Percentiles rank a stretch among this genome's conserved stretches.
Conservation (phyloP, 2,888 invertebrate species). For the Phragmatobia fuliginosa region DNA sequence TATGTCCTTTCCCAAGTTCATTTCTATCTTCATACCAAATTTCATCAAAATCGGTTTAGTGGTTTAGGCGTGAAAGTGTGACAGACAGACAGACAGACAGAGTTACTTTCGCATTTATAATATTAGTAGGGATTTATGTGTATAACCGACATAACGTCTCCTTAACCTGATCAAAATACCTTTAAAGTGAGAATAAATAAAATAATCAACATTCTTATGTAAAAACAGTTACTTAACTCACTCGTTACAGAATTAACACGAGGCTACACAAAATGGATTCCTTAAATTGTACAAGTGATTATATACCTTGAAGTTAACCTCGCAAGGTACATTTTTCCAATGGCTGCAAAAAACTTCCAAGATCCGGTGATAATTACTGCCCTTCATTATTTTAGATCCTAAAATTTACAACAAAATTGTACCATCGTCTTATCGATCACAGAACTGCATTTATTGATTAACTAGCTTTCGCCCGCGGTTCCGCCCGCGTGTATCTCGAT, state of each 20-base stretch:
- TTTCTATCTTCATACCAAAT: too few relatives aligned
- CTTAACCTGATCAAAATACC: conserved; percentile 22
- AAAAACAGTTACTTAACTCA: conserved; percentile 29
- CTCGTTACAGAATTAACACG: conserved; percentile 40
- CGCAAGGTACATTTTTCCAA: conserved; percentile 10
- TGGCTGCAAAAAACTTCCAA: conserved; percentile 5
- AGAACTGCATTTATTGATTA: neutral
- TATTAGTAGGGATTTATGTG: neutral
- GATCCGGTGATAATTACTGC: neutral
- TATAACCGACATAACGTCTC: conserved; percentile 5
- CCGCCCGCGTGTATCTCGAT: too few relatives aligned
- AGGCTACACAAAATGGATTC: conserved; percentile 39
- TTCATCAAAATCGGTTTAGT: too few relatives aligned
- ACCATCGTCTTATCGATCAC: neutral
- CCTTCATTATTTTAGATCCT: neutral
- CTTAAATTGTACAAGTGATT: conserved; percentile 31
- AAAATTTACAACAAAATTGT: neutral
- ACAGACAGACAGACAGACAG: too few relatives aligned
- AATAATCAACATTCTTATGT: conserved; percentile 38
- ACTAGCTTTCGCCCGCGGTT: too few relatives aligned
- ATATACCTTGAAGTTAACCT: conserved; percentile 23
- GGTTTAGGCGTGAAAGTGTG: too few relatives aligned
- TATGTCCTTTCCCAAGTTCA: too few relatives aligned
- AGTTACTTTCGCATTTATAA: too few relatives aligned
- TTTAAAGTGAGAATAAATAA: conserved; percentile 31